A percentile compares a stretch with the other conserved stretches of the same genome.
These are phyloP conservation scores for Pollenia griseotomentosa DNA, from an alignment of 2,888 invertebrate species.

Conservation along the genomic window DNA sequence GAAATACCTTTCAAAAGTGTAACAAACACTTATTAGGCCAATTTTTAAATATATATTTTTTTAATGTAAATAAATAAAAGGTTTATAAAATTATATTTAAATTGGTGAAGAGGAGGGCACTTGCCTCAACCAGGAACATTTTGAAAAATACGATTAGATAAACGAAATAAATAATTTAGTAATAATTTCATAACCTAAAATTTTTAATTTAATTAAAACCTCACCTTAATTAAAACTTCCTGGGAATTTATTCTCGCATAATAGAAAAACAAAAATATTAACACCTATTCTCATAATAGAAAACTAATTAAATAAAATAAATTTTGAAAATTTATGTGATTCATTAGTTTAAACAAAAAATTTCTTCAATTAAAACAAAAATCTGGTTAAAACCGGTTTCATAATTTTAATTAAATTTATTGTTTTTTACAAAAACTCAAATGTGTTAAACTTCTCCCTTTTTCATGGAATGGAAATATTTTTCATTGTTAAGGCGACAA, in stretches of 20 bases:
- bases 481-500: constrained; percentile 25
- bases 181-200: neutral
- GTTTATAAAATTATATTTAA: neutral
- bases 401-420: constrained; percentile 11
- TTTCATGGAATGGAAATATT: neutral
- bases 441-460: constrained; percentile 23
- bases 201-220: too few species aligned
- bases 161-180: neutral
- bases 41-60: constrained; percentile 2
- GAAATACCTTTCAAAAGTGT: constrained; percentile 30
- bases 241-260: constrained; percentile 21
- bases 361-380: constrained; percentile 22
- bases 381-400: neutral
- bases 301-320: constrained; percentile 29
- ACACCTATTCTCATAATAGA: neutral
- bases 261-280: constrained; percentile 4
- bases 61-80: neutral
- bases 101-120: neutral
- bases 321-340: neutral
- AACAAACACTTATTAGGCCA: constrained; percentile 41
- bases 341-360: constrained; percentile 8
- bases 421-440: constrained; percentile 24
- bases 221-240: neutral
- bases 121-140: neutral
- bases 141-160: constrained; percentile 16